A percentile compares a stretch with the other conserved stretches of the same genome.
Conservation (phyloP, 2,888 invertebrate species). For the Alloplasta piceator region DNA sequence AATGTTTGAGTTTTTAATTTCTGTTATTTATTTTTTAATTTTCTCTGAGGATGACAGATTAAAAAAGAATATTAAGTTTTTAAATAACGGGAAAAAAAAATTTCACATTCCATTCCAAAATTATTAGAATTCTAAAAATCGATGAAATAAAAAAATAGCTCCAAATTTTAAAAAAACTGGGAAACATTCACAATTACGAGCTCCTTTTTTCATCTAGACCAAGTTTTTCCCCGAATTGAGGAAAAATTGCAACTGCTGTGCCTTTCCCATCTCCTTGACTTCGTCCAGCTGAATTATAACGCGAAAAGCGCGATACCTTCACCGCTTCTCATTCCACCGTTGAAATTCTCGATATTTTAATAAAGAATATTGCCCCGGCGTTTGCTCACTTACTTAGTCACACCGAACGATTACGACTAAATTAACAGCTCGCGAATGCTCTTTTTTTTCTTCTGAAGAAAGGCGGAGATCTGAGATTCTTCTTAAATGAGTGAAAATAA, state of each 20-base stretch:
- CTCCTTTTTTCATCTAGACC: conserved; percentile 18
- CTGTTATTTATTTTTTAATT: too few relatives aligned
- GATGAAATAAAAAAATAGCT: neutral
- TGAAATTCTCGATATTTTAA: conserved; percentile 76
- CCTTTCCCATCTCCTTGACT: neutral
- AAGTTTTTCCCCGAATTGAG: conserved; percentile 34
- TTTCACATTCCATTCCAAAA: too few relatives aligned
- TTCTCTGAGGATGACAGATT: too few relatives aligned
- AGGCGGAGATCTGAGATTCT: neutral
- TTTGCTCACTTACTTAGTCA: conserved; percentile 78
- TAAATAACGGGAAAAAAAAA: too few relatives aligned
- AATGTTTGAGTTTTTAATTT: too few relatives aligned
- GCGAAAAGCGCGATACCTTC: conserved; percentile 26
- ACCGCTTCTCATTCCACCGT: neutral
- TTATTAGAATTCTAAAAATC: too few relatives aligned
- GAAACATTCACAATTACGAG: conserved; percentile 20
- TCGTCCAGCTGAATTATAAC: conserved; percentile 39
- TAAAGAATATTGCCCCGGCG: conserved; percentile 78
- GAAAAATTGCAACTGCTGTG: conserved; percentile 37
- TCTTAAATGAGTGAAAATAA: neutral
- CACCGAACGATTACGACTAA: conserved; percentile 78
- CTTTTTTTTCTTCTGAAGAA: conserved; percentile 15
- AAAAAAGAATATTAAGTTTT: too few relatives aligned
- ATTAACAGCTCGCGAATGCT: conserved; percentile 72
- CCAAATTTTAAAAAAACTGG: conserved; percentile 10